These are phyloP conservation scores for Labeo calbasu DNA, from an alignment of 2,797 vertebrate genomes.

Conservation along the genomic window DNA sequence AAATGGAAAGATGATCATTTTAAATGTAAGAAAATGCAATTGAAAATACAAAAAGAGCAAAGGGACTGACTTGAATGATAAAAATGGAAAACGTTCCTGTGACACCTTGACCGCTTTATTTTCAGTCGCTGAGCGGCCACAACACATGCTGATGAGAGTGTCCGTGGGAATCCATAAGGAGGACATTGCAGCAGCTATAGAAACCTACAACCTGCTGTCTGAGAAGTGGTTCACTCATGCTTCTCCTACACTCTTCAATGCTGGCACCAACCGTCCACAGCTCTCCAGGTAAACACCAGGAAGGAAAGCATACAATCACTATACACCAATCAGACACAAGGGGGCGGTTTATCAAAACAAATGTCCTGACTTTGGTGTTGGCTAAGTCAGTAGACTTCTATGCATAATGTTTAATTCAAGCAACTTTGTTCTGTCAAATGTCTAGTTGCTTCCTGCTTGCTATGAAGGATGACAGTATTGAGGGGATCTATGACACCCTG, in stretches of 20 bases:
- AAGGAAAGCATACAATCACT: background rate
- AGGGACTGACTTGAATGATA: background rate
- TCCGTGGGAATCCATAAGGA: conserved; percentile 90
- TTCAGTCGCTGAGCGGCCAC: conserved; percentile 93
- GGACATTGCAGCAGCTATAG: conserved; percentile 90
- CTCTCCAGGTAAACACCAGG: conserved; percentile 84
- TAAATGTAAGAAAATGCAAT: background rate
- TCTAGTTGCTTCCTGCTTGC: conserved; percentile 92
- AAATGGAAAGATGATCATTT: background rate
- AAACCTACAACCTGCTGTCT: conserved; percentile 96
- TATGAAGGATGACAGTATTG: conserved; percentile 98
- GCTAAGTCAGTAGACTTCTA: background rate
- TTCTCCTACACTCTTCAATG: conserved; percentile 96
- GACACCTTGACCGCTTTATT: background rate
- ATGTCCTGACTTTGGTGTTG: background rate
- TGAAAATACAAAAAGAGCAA: background rate
- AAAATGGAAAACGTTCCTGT: background rate
- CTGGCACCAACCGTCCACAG: conserved; percentile 94
- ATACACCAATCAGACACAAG: conserved; percentile 30
- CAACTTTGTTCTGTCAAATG: conserved; percentile 72
- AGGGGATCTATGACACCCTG: conserved; percentile 95
- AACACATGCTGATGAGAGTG: conserved; percentile 98
- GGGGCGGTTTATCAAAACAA: conserved; percentile 22
- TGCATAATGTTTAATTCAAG: background rate
- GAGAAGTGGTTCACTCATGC: conserved; percentile 98